Evolutionary conservation across 1,140 invertebrate species (phyloP).

Genomic region (Lethrus apterus): DNA sequence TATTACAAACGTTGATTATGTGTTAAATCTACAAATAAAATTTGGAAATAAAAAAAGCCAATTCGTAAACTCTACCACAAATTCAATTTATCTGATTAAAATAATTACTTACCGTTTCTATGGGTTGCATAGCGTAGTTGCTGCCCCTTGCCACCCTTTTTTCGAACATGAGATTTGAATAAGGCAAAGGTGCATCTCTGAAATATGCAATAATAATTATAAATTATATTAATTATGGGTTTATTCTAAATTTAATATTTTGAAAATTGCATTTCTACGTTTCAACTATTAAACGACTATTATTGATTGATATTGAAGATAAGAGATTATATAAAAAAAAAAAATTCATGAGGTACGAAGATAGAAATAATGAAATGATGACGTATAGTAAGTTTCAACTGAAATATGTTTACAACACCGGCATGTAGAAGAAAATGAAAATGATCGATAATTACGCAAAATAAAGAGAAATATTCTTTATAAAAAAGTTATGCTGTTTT

Average conservation of each 20-base stretch:
- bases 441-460: too few species aligned
- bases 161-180: constrained; percentile 80
- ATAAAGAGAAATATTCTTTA: too few species aligned
- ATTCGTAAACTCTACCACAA: neutral
- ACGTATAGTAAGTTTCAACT: too few species aligned
- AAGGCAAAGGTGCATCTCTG: constrained; percentile 38
- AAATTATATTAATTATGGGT: neutral
- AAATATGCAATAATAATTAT: constrained; percentile 15
- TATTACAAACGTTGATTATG: neutral
- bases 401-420: too few species aligned
- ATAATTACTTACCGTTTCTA: constrained; percentile 45
- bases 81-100: neutral
- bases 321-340: neutral
- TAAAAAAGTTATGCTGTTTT: too few species aligned
- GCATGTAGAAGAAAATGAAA: too few species aligned
- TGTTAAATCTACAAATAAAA: constrained; percentile 6
- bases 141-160: constrained; percentile 72
- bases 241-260: neutral
- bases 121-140: constrained; percentile 58
- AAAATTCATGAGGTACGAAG: too few species aligned
- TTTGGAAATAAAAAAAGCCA: constrained; percentile 22
- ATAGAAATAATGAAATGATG: too few species aligned
- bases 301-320: too few species aligned
- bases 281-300: neutral
- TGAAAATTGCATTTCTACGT: neutral